Base-by-base conservation (phyloP, 37 sponge, comb jelly and placozoan genomes). In the Geodia barretti region DNA sequence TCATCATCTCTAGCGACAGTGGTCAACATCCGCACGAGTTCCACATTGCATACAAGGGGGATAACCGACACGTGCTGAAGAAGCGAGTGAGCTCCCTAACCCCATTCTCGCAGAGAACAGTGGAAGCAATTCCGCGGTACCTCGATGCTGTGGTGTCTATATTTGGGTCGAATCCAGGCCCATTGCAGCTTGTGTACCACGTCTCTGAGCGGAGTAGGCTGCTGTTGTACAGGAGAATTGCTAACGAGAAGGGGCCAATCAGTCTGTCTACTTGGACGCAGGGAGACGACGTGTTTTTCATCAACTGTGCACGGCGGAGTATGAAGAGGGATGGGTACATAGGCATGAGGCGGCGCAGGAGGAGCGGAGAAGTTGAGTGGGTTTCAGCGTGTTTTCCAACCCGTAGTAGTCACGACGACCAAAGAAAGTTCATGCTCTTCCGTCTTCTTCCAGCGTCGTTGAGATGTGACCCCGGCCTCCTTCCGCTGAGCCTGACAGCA, bases 1-100 rank as follows among this genome's bases (percentile, higher is more conserved):
- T 69, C 28, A n/a, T 88, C 37, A 26, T 82, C 14, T 68, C 76
- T 25, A 61, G 58, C 26, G 88, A 88, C 30, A 80, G 75, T 41
- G 84, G 76, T 5, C 21, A 79, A 23, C 74, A 82, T 14, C 32
- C 38, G 14, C 60, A 71, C 34, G 88, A 82, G 62, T 88, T 88
- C 66, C 58, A 47, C 23, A 88, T 88, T 38, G 72, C 39, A 23
- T 72, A 74, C 60, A 14, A 64, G 1, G 28, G 64, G 1, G 79
- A 70, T 0, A 1, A 64, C 30, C n/a, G 32, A 32, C n/a, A 7
- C 17, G 4, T 33, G 37, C 7, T 71, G 54, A 47, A 47, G 14
- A 47, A 47, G 14, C 54, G 54, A 14, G 39, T 17, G 21, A 36
- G 39, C 38, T 29, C 39, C 70, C 70, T 70, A 7, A 17, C 21